Evolutionary conservation across 2,113 vertebrate species (phyloP).

Genomic region (Malurus elegans): DNA sequence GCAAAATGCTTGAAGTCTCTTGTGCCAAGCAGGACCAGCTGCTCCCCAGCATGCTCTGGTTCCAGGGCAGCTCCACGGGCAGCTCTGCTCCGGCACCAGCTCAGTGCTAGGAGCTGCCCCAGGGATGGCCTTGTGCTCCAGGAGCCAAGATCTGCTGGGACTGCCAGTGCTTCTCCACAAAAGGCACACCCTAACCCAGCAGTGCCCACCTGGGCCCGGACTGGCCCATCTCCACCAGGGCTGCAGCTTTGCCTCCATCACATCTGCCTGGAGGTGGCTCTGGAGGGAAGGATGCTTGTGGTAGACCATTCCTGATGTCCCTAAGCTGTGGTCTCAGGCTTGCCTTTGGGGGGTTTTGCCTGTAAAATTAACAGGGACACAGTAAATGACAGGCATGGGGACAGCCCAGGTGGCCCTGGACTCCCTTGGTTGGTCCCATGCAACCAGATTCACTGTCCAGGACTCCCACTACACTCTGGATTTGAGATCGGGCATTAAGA

Average conservation of each 20-base stretch:
- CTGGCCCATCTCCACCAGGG: neutral
- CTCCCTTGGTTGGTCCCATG: neutral
- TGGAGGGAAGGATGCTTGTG: neutral
- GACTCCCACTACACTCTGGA: neutral
- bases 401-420: rapidly evolving
- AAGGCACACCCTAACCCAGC: neutral
- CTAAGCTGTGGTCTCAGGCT: neutral
- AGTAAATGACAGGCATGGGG: neutral
- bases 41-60: neutral
- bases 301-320: rapidly evolving
- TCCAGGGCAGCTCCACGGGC: rapidly evolving
- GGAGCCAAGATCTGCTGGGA: neutral
- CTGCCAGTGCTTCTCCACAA: neutral
- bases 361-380: neutral
- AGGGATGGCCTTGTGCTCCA: neutral
- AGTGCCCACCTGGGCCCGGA: neutral
- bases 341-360: constrained; percentile 55
- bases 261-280: neutral
- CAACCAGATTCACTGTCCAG: neutral
- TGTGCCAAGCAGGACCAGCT: no score
- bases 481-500: neutral
- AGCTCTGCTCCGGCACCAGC: rapidly evolving
- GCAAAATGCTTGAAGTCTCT: neutral
- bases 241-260: rapidly evolving
- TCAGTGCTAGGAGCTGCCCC: neutral